Evolutionary conservation across 2,113 vertebrate genomes (phyloP).

Genomic region (Oryzias woworae): DNA sequence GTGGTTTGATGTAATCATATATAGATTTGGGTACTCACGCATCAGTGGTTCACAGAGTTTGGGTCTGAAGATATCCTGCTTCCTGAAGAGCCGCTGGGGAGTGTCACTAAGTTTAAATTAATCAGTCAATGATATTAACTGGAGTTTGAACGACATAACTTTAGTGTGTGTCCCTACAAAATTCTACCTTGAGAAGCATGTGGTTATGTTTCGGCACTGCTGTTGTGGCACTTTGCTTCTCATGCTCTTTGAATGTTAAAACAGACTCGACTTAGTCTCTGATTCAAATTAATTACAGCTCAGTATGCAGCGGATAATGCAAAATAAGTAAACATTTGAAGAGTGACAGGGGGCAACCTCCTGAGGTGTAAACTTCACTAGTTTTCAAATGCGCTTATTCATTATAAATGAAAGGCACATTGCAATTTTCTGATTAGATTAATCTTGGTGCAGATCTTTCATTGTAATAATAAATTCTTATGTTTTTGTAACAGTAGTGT

Average conservation of each 20-base stretch:
- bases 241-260: slow-evolving; percentile 27
- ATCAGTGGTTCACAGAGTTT: slow-evolving; percentile 40
- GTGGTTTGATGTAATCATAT: slow-evolving; percentile 3
- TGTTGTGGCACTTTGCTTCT: slow-evolving; percentile 24
- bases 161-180: slow-evolving; percentile 10
- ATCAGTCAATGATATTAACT: slow-evolving; percentile 32
- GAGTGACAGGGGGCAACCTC: slow-evolving; percentile 29
- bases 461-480: too few relatives aligned
- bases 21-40: slow-evolving; percentile 22
- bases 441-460: too few relatives aligned
- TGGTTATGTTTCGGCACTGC: slow-evolving; percentile 16
- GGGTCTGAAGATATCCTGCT: slow-evolving; percentile 28
- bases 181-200: neutral
- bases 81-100: slow-evolving; percentile 25
- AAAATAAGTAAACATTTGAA: slow-evolving; percentile 49
- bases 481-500: too few relatives aligned
- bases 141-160: neutral
- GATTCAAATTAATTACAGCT: slow-evolving; percentile 47
- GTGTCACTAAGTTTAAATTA: slow-evolving; percentile 21
- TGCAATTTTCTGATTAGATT: too few relatives aligned
- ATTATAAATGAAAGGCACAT: slow-evolving; percentile 5
- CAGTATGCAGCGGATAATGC: slow-evolving; percentile 51
- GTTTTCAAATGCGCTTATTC: slow-evolving; percentile 15
- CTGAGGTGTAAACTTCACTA: slow-evolving; percentile 1
- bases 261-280: slow-evolving; percentile 27